phyloP scores from a whole-genome alignment of 2,888 invertebrate genomes.

The Ormyrus rosae region DNA sequence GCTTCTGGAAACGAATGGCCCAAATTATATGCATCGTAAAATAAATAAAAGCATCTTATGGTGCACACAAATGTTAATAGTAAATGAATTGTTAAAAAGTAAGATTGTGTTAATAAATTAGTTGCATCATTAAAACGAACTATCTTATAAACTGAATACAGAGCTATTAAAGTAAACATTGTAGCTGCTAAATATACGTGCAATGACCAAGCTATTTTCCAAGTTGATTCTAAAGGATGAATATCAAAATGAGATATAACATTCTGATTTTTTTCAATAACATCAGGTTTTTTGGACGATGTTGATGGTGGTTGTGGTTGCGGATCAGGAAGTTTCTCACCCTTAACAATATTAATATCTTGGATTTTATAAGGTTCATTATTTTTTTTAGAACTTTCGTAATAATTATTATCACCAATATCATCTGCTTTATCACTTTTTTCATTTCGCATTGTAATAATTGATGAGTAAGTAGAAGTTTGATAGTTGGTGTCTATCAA shows the following conservation, averaged over 20 bases:
- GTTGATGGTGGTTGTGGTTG: slow-evolving; percentile 72
- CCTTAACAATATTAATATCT: slow-evolving; percentile 54
- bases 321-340: slow-evolving; percentile 70
- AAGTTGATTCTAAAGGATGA: slow-evolving; percentile 79
- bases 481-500: slow-evolving; percentile 18
- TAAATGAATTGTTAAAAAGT: slow-evolving; percentile 90
- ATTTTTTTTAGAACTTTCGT: slow-evolving; percentile 60
- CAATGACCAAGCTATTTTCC: slow-evolving; percentile 93
- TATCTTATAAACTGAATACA: slow-evolving; percentile 91
- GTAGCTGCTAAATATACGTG: slow-evolving; percentile 93
- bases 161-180: slow-evolving; percentile 88
- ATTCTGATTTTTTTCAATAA: slow-evolving; percentile 50
- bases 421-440: slow-evolving; percentile 68
- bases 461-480: slow-evolving; percentile 69
- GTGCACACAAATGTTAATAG: slow-evolving; percentile 89
- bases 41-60: slow-evolving; percentile 89
- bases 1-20: slow-evolving; percentile 86
- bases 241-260: slow-evolving; percentile 75
- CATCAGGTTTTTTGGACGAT: slow-evolving; percentile 67
- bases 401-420: slow-evolving; percentile 62
- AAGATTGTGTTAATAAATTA: slow-evolving; percentile 90
- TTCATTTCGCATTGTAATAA: slow-evolving; percentile 71
- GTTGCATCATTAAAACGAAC: slow-evolving; percentile 91
- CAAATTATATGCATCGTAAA: slow-evolving; percentile 95
- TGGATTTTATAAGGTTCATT: slow-evolving; percentile 28